Percentiles rank a stretch among this genome's conserved stretches.
Conservation (phyloP, 2,888 invertebrate species). For the Agrochola lychnidis region DNA sequence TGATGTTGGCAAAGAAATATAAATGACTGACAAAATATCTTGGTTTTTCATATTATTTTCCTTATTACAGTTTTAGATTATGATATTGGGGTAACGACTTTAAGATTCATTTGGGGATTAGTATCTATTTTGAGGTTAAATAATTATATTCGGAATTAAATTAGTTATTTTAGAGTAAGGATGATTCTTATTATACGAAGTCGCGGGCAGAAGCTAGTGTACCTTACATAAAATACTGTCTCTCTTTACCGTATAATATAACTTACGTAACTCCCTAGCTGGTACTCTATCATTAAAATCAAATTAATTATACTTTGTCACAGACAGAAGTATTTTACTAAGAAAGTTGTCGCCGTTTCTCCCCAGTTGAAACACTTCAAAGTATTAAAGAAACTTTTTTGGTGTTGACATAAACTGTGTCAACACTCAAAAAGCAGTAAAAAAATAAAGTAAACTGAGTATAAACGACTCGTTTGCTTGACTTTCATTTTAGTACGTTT, state of each 20-base stretch:
- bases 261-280: neutral
- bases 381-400: neutral
- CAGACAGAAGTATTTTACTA: neutral
- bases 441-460: neutral
- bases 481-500: neutral
- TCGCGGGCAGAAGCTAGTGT: no score
- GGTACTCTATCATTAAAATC: constrained; percentile 5
- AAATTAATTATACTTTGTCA: neutral
- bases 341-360: neutral
- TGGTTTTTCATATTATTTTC: no score
- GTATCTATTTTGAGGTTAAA: no score
- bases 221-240: no score
- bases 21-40: no score
- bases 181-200: no score
- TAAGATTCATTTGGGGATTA: no score
- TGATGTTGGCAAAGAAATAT: no score
- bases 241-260: neutral
- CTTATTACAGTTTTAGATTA: no score
- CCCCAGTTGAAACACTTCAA: neutral
- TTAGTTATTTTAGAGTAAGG: no score
- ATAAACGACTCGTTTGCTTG: neutral
- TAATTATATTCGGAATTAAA: no score
- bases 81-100: no score
- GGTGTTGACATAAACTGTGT: constrained; percentile 6
- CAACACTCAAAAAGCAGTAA: constrained; percentile 8